Base-by-base conservation (phyloP, 2,888 invertebrate genomes). In the Agrochola macilenta region DNA sequence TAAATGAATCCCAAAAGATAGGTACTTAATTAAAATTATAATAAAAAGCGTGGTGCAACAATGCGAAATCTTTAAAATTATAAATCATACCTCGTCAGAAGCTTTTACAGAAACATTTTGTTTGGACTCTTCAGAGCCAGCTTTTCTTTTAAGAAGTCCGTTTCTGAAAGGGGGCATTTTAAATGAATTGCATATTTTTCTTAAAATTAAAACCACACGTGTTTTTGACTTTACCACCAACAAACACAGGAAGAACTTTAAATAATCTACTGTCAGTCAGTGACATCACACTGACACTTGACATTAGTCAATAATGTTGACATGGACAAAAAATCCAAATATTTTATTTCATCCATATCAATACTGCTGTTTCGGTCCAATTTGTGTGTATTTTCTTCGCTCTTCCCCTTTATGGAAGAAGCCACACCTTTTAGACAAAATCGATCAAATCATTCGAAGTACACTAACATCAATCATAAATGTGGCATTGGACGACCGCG, bases 91-190 rank as follows among this genome's bases (percentile, higher is more conserved):
- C 80, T 92, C 89, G 14, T 90, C 88, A 17, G 89, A 76, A 8
- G 60, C 64, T 80, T 91, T 89, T 20, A 76, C 74, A 35, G 82
- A 20, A 11, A 74, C 68, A 61, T 70, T 78, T 72, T 58, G 68
- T 61, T 87, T 89, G 17, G 81, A 35, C 61, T 92, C 88, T 20
- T 88, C 83, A 39, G 87, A 77, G 43, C 88, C 88, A 66, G 90
- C 87, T 91, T 95, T 96, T 83, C 96, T 92, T 91, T 96, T 96
- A 20, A 93, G 84, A 79, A 96, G 91, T 69, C 96, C 96, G 74
- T 90, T 88, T 89, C 90, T 93, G 86, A 93, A 95, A 35, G 96
- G 96, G 63, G 96, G 96, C 96, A 96, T 96, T 91, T 89, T 94
- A 49, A 75, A 35, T 75, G 65, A 46, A 26, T 60, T 39, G 65